Evolutionary conservation across 2,888 invertebrate species (phyloP).

Genomic region (Physocephala rufipes): DNA sequence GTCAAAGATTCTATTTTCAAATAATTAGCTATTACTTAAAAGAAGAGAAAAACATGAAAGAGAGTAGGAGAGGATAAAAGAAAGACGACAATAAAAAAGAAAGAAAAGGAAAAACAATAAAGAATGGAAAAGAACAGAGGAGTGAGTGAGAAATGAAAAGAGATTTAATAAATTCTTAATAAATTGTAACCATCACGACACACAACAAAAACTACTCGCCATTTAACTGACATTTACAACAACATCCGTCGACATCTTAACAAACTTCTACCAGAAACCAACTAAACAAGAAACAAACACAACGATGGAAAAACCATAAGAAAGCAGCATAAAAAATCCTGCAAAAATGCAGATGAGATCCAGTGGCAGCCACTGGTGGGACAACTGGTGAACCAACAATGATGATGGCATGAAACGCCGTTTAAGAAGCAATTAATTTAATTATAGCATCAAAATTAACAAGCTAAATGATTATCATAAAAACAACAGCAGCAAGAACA

Average conservation of each 20-base stretch:
- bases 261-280: too few relatives aligned
- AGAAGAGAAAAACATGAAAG: too few relatives aligned
- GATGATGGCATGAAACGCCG: background rate
- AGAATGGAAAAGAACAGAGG: too few relatives aligned
- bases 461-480: slow-evolving; percentile 14
- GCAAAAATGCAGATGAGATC: slow-evolving; percentile 14
- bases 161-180: too few relatives aligned
- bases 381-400: background rate
- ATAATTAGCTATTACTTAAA: too few relatives aligned
- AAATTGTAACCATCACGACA: too few relatives aligned
- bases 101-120: too few relatives aligned
- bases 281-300: slow-evolving; percentile 22
- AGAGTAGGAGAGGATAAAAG: too few relatives aligned
- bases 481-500: slow-evolving; percentile 3
- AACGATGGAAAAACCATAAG: background rate
- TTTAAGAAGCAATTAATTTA: slow-evolving; percentile 34
- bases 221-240: background rate
- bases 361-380: background rate
- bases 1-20: too few relatives aligned
- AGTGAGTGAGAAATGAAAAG: too few relatives aligned
- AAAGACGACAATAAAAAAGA: too few relatives aligned
- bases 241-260: slow-evolving; percentile 30
- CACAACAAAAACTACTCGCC: too few relatives aligned
- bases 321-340: slow-evolving; percentile 1
- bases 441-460: slow-evolving; percentile 32